Evolutionary conservation across 1,140 invertebrate species (phyloP).

Genomic region (Zaprionus tsacasi): DNA sequence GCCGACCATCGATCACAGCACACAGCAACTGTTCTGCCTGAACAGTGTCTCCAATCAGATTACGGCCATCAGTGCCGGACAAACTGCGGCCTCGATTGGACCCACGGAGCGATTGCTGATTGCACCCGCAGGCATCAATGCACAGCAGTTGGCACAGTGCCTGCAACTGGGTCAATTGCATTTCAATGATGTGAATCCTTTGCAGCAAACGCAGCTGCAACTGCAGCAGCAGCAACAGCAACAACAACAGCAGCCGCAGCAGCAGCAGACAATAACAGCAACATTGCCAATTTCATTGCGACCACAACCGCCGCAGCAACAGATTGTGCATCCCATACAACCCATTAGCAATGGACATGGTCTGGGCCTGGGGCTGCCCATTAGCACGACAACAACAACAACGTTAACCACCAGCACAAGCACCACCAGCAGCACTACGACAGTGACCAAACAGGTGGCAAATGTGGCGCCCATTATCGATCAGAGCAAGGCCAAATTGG

Average conservation of each 20-base stretch:
- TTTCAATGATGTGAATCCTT: constrained; percentile 81
- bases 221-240: constrained; percentile 40
- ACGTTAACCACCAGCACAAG: constrained; percentile 56
- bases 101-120: constrained; percentile 80
- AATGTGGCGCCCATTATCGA: constrained; percentile 83
- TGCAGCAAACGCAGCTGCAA: constrained; percentile 42
- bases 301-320: constrained; percentile 71
- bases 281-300: constrained; percentile 55
- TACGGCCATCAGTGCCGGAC: constrained; percentile 78
- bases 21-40: constrained; percentile 81
- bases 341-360: constrained; percentile 63
- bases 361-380: constrained; percentile 41
- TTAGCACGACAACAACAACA: constrained; percentile 61
- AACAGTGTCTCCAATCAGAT: constrained; percentile 83
- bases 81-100: constrained; percentile 79
- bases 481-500: constrained; percentile 78
- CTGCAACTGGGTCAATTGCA: constrained; percentile 81
- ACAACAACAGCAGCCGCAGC: constrained; percentile 47
- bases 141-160: constrained; percentile 82
- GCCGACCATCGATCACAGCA: constrained; percentile 79
- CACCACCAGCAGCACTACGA: constrained; percentile 63
- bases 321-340: constrained; percentile 79
- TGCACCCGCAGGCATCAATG: constrained; percentile 82
- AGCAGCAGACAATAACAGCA: constrained; percentile 38
- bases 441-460: constrained; percentile 79